Conservation (phyloP, 2,113 vertebrate species). For the Cavia aperea region DNA sequence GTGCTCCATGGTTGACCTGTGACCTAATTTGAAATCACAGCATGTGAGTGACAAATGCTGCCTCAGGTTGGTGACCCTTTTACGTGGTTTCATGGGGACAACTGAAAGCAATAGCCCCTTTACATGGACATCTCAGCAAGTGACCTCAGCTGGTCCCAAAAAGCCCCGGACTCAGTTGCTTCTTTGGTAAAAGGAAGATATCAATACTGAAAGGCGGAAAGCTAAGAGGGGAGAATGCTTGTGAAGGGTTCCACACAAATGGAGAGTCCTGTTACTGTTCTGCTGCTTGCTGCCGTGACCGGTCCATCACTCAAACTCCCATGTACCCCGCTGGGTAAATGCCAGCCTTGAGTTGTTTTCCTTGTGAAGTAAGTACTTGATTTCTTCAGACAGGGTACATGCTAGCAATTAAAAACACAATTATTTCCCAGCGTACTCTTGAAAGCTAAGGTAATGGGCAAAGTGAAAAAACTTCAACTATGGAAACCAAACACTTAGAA, state of each 20-base stretch:
- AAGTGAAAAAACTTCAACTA: not conserved
- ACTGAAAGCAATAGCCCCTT: not conserved
- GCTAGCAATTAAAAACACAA: conserved; percentile 15
- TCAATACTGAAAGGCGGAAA: not conserved
- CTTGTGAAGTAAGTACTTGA: conserved; percentile 4
- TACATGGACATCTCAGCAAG: not conserved
- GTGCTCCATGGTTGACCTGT: not conserved
- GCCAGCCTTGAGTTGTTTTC: not conserved
- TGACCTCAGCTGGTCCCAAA: not conserved
- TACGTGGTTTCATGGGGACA: not conserved
- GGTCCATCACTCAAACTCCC: not conserved
- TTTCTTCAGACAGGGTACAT: not conserved
- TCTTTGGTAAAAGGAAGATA: not conserved
- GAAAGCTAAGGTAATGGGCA: not conserved
- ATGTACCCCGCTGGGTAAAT: not conserved
- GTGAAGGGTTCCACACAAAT: not conserved
- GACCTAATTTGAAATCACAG: not conserved
- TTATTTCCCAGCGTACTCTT: not conserved
- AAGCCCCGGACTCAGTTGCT: not conserved
- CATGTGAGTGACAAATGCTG: not conserved
- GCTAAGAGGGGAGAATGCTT: not conserved
- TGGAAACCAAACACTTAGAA: not conserved
- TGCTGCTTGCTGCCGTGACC: not conserved
- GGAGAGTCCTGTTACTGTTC: not conserved
- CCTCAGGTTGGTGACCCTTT: not conserved